Evolutionary conservation across 2,113 vertebrate genomes (phyloP).

Genomic region (Forbesichthys agassizii): DNA sequence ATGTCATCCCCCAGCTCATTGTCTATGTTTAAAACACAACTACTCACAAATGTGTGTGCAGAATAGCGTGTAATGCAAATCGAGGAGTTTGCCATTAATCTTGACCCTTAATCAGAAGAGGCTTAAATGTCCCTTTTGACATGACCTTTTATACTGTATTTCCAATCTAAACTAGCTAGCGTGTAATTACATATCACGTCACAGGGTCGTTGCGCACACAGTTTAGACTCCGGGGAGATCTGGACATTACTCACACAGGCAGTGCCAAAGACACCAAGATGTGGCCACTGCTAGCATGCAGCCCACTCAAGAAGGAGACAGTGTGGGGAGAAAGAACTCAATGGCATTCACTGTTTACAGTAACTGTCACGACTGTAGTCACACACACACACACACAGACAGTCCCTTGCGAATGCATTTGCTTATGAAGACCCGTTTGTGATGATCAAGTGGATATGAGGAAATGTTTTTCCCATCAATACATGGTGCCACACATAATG

Average conservation of each 20-base stretch:
- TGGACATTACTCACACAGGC: constrained; percentile 34
- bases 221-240: constrained; percentile 6
- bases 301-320: constrained; percentile 41
- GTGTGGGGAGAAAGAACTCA: constrained; percentile 46
- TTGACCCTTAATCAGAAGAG: too few species aligned
- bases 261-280: constrained; percentile 48
- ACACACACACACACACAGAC: constrained; percentile 9
- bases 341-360: constrained; percentile 61
- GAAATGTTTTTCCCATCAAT: constrained; percentile 72
- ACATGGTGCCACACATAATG: constrained; percentile 63
- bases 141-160: not conserved
- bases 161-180: constrained; percentile 5
- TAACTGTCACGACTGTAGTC: constrained; percentile 51
- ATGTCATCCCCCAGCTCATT: too few species aligned
- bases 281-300: constrained; percentile 38
- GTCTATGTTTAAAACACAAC: too few species aligned
- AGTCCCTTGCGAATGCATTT: constrained; percentile 65
- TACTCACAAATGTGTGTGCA: too few species aligned
- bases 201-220: not conserved
- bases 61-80: too few species aligned
- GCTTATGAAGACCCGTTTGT: constrained; percentile 53
- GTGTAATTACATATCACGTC: constrained; percentile 11
- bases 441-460: not conserved
- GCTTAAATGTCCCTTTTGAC: too few species aligned
- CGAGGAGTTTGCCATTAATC: too few species aligned